Conservation (phyloP, 2,113 vertebrate species). For the Bombycilla garrulus region DNA sequence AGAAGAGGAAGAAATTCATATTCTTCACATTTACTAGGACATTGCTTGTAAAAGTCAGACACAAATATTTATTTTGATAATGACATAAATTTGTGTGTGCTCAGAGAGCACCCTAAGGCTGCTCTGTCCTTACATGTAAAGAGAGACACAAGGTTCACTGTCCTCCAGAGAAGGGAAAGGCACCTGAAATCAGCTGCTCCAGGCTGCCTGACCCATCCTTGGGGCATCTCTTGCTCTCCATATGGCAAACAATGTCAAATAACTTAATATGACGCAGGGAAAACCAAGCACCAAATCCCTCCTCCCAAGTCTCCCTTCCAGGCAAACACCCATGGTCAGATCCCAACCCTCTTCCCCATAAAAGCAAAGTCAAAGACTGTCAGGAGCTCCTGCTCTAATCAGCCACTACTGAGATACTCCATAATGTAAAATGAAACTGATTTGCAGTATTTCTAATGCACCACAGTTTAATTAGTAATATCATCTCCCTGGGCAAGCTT, state of each 20-base stretch:
- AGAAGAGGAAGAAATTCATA: neutral
- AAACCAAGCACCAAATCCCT: neutral
- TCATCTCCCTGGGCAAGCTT: slow-evolving; percentile 15
- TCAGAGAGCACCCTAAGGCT: neutral
- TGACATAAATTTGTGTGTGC: rapidly evolving
- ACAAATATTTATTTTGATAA: neutral
- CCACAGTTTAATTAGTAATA: slow-evolving; percentile 59
- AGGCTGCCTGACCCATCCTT: neutral
- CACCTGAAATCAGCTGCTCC: neutral
- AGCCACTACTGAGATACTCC: neutral
- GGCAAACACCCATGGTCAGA: neutral
- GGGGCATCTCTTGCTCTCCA: neutral
- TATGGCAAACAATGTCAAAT: neutral
- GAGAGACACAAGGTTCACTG: neutral
- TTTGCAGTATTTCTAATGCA: slow-evolving; percentile 35
- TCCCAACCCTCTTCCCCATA: neutral
- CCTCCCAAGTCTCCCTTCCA: neutral
- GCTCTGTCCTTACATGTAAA: neutral
- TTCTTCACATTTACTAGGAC: neutral
- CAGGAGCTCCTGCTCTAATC: neutral
- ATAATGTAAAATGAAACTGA: slow-evolving; percentile 38
- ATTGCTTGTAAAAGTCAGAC: neutral
- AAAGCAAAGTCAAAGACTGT: neutral
- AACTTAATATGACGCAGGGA: rapidly evolving
- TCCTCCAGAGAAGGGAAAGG: neutral